Conservation (phyloP, 2,888 invertebrate species). For the Nemoura dubitans region DNA sequence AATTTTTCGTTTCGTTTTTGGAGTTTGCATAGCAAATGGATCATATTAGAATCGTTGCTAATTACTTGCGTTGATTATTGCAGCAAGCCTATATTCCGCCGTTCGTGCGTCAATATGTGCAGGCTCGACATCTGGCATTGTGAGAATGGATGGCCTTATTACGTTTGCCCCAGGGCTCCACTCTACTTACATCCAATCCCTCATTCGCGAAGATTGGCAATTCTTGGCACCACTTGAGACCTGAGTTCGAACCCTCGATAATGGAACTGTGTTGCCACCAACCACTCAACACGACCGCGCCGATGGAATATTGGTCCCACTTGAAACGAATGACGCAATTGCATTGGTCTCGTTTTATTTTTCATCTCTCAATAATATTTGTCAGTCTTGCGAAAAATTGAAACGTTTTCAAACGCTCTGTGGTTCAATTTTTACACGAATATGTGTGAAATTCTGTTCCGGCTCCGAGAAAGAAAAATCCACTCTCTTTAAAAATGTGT, state of each 20-base stretch:
- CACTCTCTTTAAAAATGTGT: not conserved
- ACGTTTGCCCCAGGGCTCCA: not conserved
- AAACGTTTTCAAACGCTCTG: not conserved
- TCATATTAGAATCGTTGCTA: too few relatives aligned
- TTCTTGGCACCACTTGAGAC: constrained; percentile 26
- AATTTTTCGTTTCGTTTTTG: too few relatives aligned
- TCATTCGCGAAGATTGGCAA: constrained; percentile 35
- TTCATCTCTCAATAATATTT: not conserved
- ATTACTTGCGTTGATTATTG: too few relatives aligned
- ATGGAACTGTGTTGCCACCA: constrained; percentile 35
- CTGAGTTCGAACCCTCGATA: constrained; percentile 17
- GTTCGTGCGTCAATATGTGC: not conserved
- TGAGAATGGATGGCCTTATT: not conserved
- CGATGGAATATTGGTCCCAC: constrained; percentile 22
- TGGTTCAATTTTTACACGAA: not conserved
- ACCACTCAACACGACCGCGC: constrained; percentile 19
- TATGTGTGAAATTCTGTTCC: not conserved
- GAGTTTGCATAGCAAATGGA: too few relatives aligned
- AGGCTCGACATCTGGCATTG: not conserved
- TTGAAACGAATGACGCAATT: constrained; percentile 16
- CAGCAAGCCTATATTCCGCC: not conserved
- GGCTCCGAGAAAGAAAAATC: not conserved
- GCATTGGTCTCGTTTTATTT: not conserved
- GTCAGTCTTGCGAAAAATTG: not conserved
- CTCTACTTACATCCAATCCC: constrained; percentile 26